A percentile compares a stretch with the other conserved stretches of the same genome.
phyloP scores from a whole-genome alignment of 2,113 vertebrate genomes.

The Sturnus vulgaris region DNA sequence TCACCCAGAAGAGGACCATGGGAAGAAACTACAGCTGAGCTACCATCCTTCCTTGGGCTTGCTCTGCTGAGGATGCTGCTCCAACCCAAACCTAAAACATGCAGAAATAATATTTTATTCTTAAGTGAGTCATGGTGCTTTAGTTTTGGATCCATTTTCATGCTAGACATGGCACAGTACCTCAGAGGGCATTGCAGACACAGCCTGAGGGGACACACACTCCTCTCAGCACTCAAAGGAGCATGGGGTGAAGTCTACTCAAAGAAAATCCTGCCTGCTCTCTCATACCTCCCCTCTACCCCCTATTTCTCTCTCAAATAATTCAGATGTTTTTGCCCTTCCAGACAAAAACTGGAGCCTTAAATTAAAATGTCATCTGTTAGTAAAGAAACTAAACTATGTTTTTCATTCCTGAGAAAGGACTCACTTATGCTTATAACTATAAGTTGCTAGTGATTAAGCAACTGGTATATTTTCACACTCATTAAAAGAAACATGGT shows the following conservation, averaged over 20 bases:
- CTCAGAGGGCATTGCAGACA: background rate
- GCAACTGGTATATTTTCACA: slow-evolving; percentile 79
- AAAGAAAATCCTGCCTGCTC: background rate
- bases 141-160: background rate
- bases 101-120: background rate
- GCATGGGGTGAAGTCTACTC: background rate
- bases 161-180: background rate
- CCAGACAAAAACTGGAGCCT: slow-evolving; percentile 43
- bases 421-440: slow-evolving; percentile 61
- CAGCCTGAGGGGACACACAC: background rate
- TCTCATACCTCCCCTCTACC: background rate
- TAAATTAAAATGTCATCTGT: slow-evolving; percentile 67
- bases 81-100: background rate
- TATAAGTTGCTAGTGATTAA: slow-evolving; percentile 74
- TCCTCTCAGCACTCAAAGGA: background rate
- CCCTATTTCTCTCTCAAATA: background rate
- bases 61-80: background rate
- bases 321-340: slow-evolving; percentile 35
- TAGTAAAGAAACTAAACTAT: slow-evolving; percentile 46
- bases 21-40: background rate
- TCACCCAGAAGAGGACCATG: background rate
- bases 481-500: slow-evolving; percentile 78
- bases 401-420: slow-evolving; percentile 65
- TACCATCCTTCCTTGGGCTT: background rate
- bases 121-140: background rate